Evolutionary conservation across 2,797 vertebrate genomes (phyloP).

Genomic region (Paguma larvata): DNA sequence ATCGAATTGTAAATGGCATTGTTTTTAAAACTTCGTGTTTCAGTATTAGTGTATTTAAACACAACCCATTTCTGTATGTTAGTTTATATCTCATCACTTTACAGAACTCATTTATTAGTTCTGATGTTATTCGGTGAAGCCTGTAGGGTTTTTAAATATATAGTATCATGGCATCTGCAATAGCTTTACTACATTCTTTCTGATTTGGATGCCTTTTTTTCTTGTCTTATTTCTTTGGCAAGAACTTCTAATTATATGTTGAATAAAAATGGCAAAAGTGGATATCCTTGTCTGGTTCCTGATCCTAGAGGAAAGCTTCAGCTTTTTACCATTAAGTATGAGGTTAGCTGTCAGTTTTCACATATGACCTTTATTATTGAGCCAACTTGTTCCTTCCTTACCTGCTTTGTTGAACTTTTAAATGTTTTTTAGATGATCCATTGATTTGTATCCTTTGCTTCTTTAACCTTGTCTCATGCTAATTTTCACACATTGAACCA

Average conservation of each 20-base stretch:
- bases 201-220: not conserved
- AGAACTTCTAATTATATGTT: not conserved
- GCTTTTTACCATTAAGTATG: not conserved
- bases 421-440: not conserved
- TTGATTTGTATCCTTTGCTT: not conserved
- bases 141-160: not conserved
- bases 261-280: not conserved
- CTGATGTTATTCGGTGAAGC: not conserved
- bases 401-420: not conserved
- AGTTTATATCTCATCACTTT: not conserved
- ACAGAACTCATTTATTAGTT: not conserved
- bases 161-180: not conserved
- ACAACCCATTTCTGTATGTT: not conserved
- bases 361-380: not conserved
- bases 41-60: not conserved
- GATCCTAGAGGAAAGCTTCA: not conserved
- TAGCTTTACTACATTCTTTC: not conserved
- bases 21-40: not conserved
- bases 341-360: not conserved
- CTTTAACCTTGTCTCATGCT: not conserved
- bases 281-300: not conserved
- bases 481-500: not conserved
- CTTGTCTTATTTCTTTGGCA: not conserved
- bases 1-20: not conserved
- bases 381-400: not conserved